Conservation (phyloP, 2,113 vertebrate genomes). For the Dasypus novemcinctus region DNA sequence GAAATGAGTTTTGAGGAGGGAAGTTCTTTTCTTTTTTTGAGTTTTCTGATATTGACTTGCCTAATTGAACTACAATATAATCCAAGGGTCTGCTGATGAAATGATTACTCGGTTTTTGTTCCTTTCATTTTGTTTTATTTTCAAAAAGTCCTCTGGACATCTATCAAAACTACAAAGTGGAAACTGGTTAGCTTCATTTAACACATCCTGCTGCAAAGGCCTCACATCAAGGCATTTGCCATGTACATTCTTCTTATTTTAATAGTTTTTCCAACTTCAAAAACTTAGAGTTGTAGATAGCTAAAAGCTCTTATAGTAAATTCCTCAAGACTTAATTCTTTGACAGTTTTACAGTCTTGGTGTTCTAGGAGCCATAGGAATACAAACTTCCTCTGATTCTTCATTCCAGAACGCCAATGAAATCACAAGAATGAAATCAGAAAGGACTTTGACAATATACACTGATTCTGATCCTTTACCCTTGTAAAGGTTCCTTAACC, state of each 20-base stretch:
- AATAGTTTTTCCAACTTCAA: slow-evolving; percentile 52
- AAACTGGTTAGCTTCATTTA: slow-evolving; percentile 69
- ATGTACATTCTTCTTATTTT: slow-evolving; percentile 66
- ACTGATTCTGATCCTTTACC: neutral
- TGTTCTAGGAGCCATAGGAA: slow-evolving; percentile 6
- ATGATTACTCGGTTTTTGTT: slow-evolving; percentile 63
- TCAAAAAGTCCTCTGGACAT: slow-evolving; percentile 62
- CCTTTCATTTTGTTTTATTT: slow-evolving; percentile 72
- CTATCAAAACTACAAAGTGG: slow-evolving; percentile 63
- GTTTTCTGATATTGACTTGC: slow-evolving; percentile 57
- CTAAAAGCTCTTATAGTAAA: slow-evolving; percentile 31
- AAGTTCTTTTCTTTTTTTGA: slow-evolving; percentile 45
- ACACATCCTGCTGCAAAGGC: slow-evolving; percentile 38
- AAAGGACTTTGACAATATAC: neutral
- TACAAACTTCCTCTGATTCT: slow-evolving; percentile 35
- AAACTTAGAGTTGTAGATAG: slow-evolving; percentile 28
- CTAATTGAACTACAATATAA: slow-evolving; percentile 54
- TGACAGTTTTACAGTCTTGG: slow-evolving; percentile 36
- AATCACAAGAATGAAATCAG: slow-evolving; percentile 33
- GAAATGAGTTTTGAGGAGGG: slow-evolving; percentile 52
- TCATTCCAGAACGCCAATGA: neutral
- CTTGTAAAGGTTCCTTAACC: neutral
- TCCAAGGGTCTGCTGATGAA: slow-evolving; percentile 38
- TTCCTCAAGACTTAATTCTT: slow-evolving; percentile 35
- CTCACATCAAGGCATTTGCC: slow-evolving; percentile 50